Evolutionary conservation across 30 jellyfish, hydroid and myxozoan genomes (phyloP), one percentile per base, ranked within the genome.

Genomic region (Turritopsis rubra): DNA sequence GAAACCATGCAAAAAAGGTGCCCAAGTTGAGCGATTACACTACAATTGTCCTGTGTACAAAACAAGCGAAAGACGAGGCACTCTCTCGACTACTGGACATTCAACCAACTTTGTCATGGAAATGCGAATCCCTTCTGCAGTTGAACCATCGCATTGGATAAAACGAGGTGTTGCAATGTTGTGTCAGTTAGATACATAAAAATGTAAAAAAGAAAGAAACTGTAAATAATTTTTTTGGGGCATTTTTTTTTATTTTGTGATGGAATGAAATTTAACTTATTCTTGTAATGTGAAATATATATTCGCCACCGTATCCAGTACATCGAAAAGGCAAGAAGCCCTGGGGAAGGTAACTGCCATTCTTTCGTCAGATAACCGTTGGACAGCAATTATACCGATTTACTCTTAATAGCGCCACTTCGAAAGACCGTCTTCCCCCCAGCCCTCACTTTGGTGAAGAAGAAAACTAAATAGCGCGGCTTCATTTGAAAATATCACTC

Each of bases 61-160:
- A 74, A 90, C 97, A 52, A 90, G 97, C 68, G 97, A 86, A 72
- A 85, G 97, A 22, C 92, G 97, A 27, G 97, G 97, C 8, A 90
- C 97, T 21, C 79, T 90, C 68, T 90, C 97, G 20, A 90, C 97
- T 21, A 90, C 97, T 22, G 97, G 97, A 25, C 97, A 90, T 52
- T 90, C 97, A n/a, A 90, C 97, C 1, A 90, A 90, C 76, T 90
- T 85, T 72, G 97, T 90, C 52, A 90, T 90, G 97, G 97, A 90
- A 73, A 90, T 90, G 84, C 83, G 92, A 54, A 20, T 90, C 30
- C 97, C 95, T 20, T 90, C 97, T 18, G 86, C 87, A 7, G 80
- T 82, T 80, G 88, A 85, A 28, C 79, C 97, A 16, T 85, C 95
- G 0, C 97, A 90, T 66, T 90, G 97, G 97, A 83, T 90, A 73